These are phyloP conservation scores for Atherinosoma microstoma DNA, from an alignment of 2,797 vertebrate species.

Conservation along the genomic window DNA sequence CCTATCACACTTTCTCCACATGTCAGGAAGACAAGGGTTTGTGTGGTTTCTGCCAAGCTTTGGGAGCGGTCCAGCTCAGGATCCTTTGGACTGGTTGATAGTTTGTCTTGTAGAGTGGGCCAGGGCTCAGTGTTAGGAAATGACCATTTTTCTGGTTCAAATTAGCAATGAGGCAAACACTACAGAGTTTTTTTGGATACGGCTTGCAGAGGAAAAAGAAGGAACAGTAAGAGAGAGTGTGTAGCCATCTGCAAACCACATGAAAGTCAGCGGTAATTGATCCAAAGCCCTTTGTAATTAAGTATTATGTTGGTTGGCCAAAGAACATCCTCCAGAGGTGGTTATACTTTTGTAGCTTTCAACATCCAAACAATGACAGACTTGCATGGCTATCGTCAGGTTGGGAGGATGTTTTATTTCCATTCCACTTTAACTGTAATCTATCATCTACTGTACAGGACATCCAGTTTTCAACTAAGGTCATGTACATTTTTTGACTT, in stretches of 20 bases:
- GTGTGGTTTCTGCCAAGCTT: constrained; percentile 67
- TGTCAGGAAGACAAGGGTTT: constrained; percentile 68
- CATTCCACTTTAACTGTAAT: constrained; percentile 33
- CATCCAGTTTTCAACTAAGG: constrained; percentile 29
- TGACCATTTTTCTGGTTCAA: constrained; percentile 84
- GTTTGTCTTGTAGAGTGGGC: constrained; percentile 57
- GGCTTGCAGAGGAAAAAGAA: constrained; percentile 62
- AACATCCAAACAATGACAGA: constrained; percentile 50
- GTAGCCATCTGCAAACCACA: constrained; percentile 79
- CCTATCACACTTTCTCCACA: constrained; percentile 70
- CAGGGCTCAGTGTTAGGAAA: constrained; percentile 70
- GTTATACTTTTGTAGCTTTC: constrained; percentile 57
- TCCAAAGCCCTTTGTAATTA: constrained; percentile 78
- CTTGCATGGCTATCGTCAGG: constrained; percentile 50
- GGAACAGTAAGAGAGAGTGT: constrained; percentile 49
- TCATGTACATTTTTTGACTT: constrained; percentile 46
- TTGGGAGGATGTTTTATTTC: constrained; percentile 36
- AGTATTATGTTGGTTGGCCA: constrained; percentile 75
- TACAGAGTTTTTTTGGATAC: constrained; percentile 62
- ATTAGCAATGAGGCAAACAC: constrained; percentile 81
- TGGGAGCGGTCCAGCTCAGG: constrained; percentile 57
- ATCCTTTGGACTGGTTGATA: constrained; percentile 54
- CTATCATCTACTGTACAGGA: constrained; percentile 28
- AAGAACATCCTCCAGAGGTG: constrained; percentile 69
- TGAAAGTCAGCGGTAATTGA: constrained; percentile 77